Conservation (phyloP, 2,797 vertebrate species). For the Dromococcyx pavoninus region DNA sequence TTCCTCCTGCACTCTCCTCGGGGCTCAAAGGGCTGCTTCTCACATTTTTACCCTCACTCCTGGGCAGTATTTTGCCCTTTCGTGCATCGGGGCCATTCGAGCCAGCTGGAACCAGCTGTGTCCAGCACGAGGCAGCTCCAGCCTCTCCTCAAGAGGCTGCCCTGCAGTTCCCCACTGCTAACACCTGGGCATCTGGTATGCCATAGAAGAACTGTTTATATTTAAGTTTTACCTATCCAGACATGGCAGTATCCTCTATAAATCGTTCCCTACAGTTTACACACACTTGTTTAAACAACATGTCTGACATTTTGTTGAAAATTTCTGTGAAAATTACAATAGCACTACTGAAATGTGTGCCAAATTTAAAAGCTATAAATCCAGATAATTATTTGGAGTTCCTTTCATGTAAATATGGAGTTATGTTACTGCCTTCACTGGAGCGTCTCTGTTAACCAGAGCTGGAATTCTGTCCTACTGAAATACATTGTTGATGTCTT, state of each 20-base stretch:
- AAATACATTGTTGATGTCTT: neutral
- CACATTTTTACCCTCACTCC: neutral
- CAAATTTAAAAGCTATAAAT: neutral
- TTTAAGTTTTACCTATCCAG: neutral
- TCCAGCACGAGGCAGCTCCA: rapidly evolving
- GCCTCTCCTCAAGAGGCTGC: no score
- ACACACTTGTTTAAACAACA: neutral
- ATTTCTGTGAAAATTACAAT: neutral
- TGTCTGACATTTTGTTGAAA: neutral
- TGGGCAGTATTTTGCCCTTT: rapidly evolving
- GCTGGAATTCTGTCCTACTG: neutral
- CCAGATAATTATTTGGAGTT: neutral
- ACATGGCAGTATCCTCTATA: rapidly evolving
- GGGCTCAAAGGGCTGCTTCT: neutral
- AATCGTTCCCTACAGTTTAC: neutral
- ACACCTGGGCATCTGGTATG: rapidly evolving
- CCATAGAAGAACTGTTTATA: neutral
- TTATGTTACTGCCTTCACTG: neutral
- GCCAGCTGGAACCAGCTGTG: rapidly evolving
- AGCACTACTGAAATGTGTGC: neutral
- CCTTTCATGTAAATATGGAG: neutral
- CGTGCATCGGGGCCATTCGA: rapidly evolving
- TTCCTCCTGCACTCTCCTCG: rapidly evolving
- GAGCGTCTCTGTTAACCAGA: neutral
- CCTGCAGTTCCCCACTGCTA: no score